A percentile compares a stretch with the other conserved stretches of the same genome.
phyloP scores from a whole-genome alignment of 2,113 vertebrate species.

The Platichthys flesus region DNA sequence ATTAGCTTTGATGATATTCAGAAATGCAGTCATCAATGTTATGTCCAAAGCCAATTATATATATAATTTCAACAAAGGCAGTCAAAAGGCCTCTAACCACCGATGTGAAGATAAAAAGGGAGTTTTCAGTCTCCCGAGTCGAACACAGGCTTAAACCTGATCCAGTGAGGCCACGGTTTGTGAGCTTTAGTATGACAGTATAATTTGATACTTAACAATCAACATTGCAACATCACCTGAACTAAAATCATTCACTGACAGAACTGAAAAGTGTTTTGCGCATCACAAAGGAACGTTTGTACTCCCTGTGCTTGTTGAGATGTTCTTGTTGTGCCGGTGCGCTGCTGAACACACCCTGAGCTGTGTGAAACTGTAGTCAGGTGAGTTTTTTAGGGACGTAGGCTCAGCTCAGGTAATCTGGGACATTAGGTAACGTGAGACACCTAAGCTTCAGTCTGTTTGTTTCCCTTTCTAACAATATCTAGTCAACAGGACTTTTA shows the following conservation, averaged over 20 bases:
- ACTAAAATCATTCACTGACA: too few relatives aligned
- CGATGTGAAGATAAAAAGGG: background rate
- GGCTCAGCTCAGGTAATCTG: too few relatives aligned
- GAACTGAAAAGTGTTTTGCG: too few relatives aligned
- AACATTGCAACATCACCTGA: background rate
- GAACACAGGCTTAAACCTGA: background rate
- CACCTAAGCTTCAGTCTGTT: too few relatives aligned
- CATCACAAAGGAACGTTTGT: background rate
- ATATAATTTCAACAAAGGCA: too few relatives aligned
- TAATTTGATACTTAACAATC: background rate
- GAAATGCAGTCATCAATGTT: background rate
- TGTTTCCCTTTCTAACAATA: too few relatives aligned
- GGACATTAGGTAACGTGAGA: too few relatives aligned
- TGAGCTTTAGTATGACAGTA: background rate
- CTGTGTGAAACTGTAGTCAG: background rate
- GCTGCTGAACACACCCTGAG: slow-evolving; percentile 4
- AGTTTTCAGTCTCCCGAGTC: too few relatives aligned
- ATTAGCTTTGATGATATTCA: background rate
- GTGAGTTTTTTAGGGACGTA: background rate
- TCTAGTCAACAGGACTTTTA: too few relatives aligned
- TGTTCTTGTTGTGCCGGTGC: background rate
- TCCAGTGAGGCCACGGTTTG: background rate
- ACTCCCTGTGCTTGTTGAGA: background rate
- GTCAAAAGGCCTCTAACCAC: background rate
- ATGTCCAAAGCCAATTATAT: too few relatives aligned